These are phyloP conservation scores for Elysia chlorotica DNA, from an alignment of 1,140 invertebrate species.

Conservation along the genomic window DNA sequence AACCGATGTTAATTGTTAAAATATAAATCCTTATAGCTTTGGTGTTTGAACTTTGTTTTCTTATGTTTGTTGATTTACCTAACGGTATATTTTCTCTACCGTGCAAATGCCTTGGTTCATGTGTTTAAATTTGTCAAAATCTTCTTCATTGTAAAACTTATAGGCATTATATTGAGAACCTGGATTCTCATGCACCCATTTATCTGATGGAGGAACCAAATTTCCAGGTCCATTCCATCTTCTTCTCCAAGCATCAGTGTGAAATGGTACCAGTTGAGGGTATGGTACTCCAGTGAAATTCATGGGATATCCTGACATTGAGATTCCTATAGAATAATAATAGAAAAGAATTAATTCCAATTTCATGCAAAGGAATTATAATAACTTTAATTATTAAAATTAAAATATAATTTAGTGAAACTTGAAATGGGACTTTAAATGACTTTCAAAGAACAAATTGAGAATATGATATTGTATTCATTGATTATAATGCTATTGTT, in stretches of 20 bases:
- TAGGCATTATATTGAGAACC: conserved; percentile 41
- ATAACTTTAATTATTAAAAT: neutral
- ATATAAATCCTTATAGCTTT: too few species aligned
- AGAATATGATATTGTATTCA: too few species aligned
- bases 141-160: conserved; percentile 54
- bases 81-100: too few species aligned
- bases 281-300: conserved; percentile 41
- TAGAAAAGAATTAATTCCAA: neutral
- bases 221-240: conserved; percentile 47
- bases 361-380: too few species aligned
- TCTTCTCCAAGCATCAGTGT: conserved; percentile 39
- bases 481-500: too few species aligned
- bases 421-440: too few species aligned
- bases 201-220: conserved; percentile 41
- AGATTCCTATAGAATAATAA: conserved; percentile 36
- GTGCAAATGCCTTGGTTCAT: conserved; percentile 42
- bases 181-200: conserved; percentile 52
- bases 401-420: neutral
- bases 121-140: conserved; percentile 54
- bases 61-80: too few species aligned
- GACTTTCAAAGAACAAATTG: too few species aligned
- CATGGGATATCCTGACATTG: conserved; percentile 41
- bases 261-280: conserved; percentile 40
- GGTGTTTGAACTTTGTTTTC: too few species aligned
- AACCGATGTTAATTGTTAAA: too few species aligned